These are phyloP conservation scores for Pseudomyrmex gracilis DNA, from an alignment of 1,140 invertebrate genomes.

Conservation along the genomic window DNA sequence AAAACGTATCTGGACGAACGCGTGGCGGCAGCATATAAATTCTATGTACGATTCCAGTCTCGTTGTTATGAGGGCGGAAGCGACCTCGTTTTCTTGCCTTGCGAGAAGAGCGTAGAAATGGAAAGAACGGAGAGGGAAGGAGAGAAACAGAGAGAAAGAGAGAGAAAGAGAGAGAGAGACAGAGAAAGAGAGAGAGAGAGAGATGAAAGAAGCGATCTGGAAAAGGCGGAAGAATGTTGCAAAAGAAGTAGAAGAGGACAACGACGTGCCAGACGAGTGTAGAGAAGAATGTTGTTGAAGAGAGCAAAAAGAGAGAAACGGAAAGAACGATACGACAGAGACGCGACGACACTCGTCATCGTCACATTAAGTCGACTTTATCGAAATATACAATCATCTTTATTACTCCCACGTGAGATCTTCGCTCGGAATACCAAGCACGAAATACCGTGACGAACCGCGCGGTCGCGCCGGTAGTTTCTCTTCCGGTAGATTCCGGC, in stretches of 20 bases:
- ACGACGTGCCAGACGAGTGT: not conserved
- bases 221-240: not conserved
- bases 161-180: not conserved
- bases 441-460: conserved; percentile 20
- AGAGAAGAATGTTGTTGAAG: not conserved
- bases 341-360: conserved; percentile 51
- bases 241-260: conserved; percentile 14
- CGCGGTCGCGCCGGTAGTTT: conserved; percentile 8
- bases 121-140: not conserved
- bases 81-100: conserved; percentile 41
- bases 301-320: not conserved
- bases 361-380: conserved; percentile 63
- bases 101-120: conserved; percentile 21
- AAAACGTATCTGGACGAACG: conserved; percentile 37
- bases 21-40: conserved; percentile 47
- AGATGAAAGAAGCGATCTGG: not conserved
- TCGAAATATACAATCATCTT: conserved; percentile 65
- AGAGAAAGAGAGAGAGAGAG: not conserved
- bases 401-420: conserved; percentile 51
- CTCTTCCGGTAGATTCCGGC: conserved; percentile 45
- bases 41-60: conserved; percentile 46
- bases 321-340: not conserved
- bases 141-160: not conserved
- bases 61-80: conserved; percentile 51
- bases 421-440: not conserved